Percentiles rank a stretch among this genome's conserved stretches.
Evolutionary conservation across 2,797 vertebrate species (phyloP).

Genomic region (Prunella strophiata): DNA sequence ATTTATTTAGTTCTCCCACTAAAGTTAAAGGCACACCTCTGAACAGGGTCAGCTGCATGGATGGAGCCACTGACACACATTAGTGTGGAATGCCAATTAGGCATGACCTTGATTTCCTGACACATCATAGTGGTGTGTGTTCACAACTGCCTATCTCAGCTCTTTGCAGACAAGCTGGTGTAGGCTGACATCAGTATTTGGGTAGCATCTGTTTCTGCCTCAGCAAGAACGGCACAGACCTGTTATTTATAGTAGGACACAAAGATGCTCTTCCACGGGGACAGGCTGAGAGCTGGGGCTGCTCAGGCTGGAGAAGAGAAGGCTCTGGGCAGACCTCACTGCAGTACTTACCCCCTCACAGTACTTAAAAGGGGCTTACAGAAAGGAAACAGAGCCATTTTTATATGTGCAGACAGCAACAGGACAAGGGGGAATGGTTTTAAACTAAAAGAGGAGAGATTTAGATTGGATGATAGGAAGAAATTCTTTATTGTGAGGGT

Average conservation of each 20-base stretch:
- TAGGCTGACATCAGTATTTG: neutral
- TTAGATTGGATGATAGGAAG: neutral
- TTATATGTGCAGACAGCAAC: fast-evolving
- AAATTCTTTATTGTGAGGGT: neutral
- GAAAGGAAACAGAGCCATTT: neutral
- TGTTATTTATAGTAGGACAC: neutral
- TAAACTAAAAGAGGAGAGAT: neutral
- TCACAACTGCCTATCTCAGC: neutral
- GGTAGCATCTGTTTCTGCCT: neutral
- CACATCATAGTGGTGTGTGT: fast-evolving
- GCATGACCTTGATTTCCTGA: neutral
- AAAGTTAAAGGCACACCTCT: neutral
- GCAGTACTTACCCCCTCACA: neutral
- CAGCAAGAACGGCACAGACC: neutral
- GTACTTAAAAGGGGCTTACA: neutral
- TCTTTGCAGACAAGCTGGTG: neutral
- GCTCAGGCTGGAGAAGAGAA: neutral
- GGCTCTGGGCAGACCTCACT: neutral
- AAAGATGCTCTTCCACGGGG: neutral
- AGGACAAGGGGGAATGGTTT: neutral
- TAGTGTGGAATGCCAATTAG: neutral
- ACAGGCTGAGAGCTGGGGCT: neutral
- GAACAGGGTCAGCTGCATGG: neutral
- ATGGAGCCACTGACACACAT: neutral
- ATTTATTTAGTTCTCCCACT: neutral